A percentile compares a stretch with the other conserved stretches of the same genome.
phyloP scores from a whole-genome alignment of 30 jellyfish, hydroid and myxozoan species.

The Calvadosia cruxmelitensis region DNA sequence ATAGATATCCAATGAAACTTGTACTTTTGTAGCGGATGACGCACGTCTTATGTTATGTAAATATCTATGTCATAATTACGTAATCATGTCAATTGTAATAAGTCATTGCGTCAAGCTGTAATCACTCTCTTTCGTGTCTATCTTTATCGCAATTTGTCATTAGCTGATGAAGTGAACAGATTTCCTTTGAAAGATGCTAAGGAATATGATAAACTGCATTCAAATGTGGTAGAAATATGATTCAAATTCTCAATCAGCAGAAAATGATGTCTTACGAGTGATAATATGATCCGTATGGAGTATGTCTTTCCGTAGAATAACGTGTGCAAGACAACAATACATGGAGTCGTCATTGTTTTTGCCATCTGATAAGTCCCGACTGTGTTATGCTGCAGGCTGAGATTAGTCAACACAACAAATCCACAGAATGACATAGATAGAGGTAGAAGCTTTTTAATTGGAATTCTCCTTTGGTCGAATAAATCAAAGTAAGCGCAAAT shows the following conservation, averaged over 20 bases:
- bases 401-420: slow-evolving; percentile 87
- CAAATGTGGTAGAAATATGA: no score
- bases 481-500: slow-evolving; percentile 50
- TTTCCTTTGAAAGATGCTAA: no score
- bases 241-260: background rate
- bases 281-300: slow-evolving; percentile 22
- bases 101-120: no score
- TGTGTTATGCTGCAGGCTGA: slow-evolving; percentile 77
- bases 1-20: no score
- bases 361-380: slow-evolving; percentile 94
- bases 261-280: slow-evolving; percentile 56
- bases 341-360: slow-evolving; percentile 88
- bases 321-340: slow-evolving; percentile 70
- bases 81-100: no score
- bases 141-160: no score
- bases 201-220: no score
- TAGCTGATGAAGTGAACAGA: no score
- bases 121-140: no score
- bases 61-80: no score
- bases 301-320: slow-evolving; percentile 47
- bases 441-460: slow-evolving; percentile 63
- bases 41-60: no score
- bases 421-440: slow-evolving; percentile 91
- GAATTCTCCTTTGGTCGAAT: slow-evolving; percentile 59
- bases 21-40: no score